A percentile compares a stretch with the other conserved stretches of the same genome.
Evolutionary conservation across 2,113 vertebrate genomes (phyloP).

Genomic region (Sturnus vulgaris): DNA sequence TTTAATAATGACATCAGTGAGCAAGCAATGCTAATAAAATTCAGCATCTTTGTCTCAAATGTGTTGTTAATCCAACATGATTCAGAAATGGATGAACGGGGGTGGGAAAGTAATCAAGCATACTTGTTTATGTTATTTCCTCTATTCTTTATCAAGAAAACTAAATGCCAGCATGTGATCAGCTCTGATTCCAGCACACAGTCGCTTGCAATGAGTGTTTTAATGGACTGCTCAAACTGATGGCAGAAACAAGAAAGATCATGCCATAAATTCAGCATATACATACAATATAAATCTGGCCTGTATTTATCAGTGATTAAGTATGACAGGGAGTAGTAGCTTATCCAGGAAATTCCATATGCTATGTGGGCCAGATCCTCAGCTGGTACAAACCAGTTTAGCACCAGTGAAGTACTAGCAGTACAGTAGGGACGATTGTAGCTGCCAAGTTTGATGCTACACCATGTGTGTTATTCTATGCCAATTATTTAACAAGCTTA

Average conservation of each 20-base stretch:
- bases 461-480: conserved; percentile 19
- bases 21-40: conserved; percentile 60
- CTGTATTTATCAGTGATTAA: conserved; percentile 29
- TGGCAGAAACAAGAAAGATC: conserved; percentile 18
- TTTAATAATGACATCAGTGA: conserved; percentile 65
- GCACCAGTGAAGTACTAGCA: conserved; percentile 10
- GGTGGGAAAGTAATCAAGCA: conserved; percentile 63
- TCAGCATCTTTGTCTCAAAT: conserved; percentile 56
- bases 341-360: conserved; percentile 52
- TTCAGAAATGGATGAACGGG: conserved; percentile 62
- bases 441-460: conserved; percentile 33
- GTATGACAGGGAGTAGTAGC: background rate
- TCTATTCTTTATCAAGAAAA: conserved; percentile 63
- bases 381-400: conserved; percentile 38
- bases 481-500: conserved; percentile 49
- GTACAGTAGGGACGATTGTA: background rate
- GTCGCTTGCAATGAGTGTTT: background rate
- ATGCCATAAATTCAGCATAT: background rate
- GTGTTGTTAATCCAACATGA: conserved; percentile 65
- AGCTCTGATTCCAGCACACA: conserved; percentile 28
- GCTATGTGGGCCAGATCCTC: conserved; percentile 15
- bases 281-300: background rate
- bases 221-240: background rate
- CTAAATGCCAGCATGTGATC: conserved; percentile 53
- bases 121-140: conserved; percentile 64